Evolutionary conservation across 2,797 vertebrate species (phyloP), one percentile per base, ranked within the genome.

Genomic region (Myotis findleyi): DNA sequence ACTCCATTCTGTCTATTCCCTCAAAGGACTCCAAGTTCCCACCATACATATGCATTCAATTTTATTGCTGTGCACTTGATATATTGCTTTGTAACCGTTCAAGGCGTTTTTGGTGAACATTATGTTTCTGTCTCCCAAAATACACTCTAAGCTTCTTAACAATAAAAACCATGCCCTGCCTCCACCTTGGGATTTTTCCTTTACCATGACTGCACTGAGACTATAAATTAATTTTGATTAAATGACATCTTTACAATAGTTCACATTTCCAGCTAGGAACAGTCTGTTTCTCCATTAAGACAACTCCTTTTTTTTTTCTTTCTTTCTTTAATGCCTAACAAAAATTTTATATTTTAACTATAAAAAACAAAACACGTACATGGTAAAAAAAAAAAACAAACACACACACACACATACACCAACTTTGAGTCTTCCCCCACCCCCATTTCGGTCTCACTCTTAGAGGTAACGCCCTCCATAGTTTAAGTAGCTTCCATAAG

Each of bases 21-120:
- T 96, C 95, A 73, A 83, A 96, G 91, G 87, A 93, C 82, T 94
- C 79, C 75, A 77, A 96, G 92, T 94, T 97, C 97, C 95, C 97
- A 97, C 82, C 94, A 94, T 94, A 95, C 96, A 96, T 91, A 90
- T 97, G 97, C 69, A 92, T 96, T 97, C 93, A 96, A 96, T 97
- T 96, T 94, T 83, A 97, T 91, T 92, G 90, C 89, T 97, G 88
- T 84, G 51, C 83, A 93, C 88, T 97, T 94, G 92, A 96, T 93
- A 95, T 87, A 97, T 38, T 92, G 88, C 85, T 95, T 95, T 92
- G 75, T 95, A 95, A 96, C 93, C 92, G 82, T 95, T 96, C 66
- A 81, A 95, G 93, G 85, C 91, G 94, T 95, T 96, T 97, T 96
- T 95, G 71, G 90, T 91, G 94, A 96, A 93, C 95, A 88, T 93